Evolutionary conservation across 2,888 invertebrate species (phyloP).

Genomic region (Seira sanloemensis): DNA sequence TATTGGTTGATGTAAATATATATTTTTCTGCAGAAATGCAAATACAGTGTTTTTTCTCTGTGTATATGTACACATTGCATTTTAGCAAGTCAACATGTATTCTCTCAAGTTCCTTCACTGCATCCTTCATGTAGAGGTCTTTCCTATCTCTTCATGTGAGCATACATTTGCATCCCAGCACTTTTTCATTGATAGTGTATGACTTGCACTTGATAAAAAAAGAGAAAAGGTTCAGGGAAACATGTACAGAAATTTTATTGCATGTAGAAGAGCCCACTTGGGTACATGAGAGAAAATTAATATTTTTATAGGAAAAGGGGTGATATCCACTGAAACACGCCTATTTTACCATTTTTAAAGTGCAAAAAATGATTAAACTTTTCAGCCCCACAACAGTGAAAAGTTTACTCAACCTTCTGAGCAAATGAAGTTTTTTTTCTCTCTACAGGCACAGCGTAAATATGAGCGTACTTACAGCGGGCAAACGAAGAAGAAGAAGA

Average conservation of each 20-base stretch:
- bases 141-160: neutral
- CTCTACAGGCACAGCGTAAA: no score
- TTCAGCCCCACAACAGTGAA: neutral
- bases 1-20: conserved; percentile 22
- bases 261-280: neutral
- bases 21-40: neutral
- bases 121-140: neutral
- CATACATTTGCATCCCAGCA: neutral
- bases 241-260: neutral
- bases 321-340: neutral
- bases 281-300: neutral
- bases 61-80: neutral
- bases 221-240: neutral
- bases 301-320: neutral
- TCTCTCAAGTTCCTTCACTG: no score
- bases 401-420: neutral
- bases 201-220: neutral
- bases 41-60: neutral
- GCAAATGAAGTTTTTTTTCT: no score
- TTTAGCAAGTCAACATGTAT: neutral
- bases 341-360: neutral
- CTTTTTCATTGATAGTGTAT: neutral
- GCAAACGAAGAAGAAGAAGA: neutral
- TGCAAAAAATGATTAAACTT: neutral
- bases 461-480: neutral